Conservation (phyloP, 2,888 invertebrate species). For the Zygothrica quintamaculata region DNA sequence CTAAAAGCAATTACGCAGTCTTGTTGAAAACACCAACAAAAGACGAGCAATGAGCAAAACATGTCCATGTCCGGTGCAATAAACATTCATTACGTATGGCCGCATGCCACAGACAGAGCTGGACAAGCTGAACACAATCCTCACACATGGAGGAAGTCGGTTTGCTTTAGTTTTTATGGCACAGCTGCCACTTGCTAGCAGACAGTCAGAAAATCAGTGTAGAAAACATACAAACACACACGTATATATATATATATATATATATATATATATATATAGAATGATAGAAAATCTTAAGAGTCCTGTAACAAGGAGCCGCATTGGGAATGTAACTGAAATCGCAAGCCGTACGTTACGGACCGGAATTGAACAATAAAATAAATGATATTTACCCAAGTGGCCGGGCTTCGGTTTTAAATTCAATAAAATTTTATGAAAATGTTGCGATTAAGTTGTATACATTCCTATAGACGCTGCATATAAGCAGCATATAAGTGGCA, state of each 20-base stretch:
- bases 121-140: constrained; percentile 46
- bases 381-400: constrained; percentile 79
- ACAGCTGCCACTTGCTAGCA: constrained; percentile 74
- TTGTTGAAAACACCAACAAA: constrained; percentile 66
- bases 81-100: constrained; percentile 78
- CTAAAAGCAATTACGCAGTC: constrained; percentile 71
- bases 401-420: constrained; percentile 71
- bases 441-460: constrained; percentile 69
- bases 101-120: constrained; percentile 76
- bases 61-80: constrained; percentile 79
- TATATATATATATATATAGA: constrained; percentile 5
- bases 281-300: constrained; percentile 40
- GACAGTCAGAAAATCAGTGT: constrained; percentile 72
- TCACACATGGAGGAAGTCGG: constrained; percentile 16
- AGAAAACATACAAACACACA: constrained; percentile 31
- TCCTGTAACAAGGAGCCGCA: constrained; percentile 49
- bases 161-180: constrained; percentile 71
- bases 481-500: constrained; percentile 32
- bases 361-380: constrained; percentile 81
- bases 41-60: constrained; percentile 61
- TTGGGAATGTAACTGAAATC: constrained; percentile 58
- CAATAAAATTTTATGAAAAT: constrained; percentile 81
- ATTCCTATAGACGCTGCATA: constrained; percentile 21
- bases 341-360: constrained; percentile 53
- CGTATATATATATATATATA: constrained; percentile 18